phyloP scores from a whole-genome alignment of 2,888 invertebrate genomes.

The Ennomos fuscantarius region DNA sequence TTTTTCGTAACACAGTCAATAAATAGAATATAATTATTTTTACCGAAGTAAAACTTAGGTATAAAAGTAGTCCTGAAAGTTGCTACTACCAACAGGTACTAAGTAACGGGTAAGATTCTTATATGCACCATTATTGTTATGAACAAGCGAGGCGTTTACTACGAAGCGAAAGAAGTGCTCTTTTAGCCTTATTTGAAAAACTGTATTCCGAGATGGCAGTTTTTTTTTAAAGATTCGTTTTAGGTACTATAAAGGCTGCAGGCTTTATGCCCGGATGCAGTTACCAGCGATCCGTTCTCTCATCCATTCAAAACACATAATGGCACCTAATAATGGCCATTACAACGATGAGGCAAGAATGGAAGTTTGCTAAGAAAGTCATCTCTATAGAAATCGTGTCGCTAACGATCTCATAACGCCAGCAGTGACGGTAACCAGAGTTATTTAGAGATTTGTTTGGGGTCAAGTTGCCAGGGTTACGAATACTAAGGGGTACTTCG shows the following conservation, averaged over 20 bases:
- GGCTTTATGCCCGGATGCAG: constrained; percentile 21
- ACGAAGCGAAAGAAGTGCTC: no score
- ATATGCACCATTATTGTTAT: no score
- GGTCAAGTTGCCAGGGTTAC: constrained; percentile 18
- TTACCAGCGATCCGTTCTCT: constrained; percentile 20
- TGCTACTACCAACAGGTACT: no score
- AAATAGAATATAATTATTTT: no score
- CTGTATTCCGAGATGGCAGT: no score
- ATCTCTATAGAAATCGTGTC: constrained; percentile 21
- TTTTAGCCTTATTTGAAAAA: no score
- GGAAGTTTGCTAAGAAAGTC: constrained; percentile 15
- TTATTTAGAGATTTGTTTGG: constrained; percentile 26
- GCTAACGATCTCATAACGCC: constrained; percentile 26
- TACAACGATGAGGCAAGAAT: constrained; percentile 22
- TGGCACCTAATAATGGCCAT: constrained; percentile 22
- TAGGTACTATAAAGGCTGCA: constrained; percentile 8
- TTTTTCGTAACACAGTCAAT: no score
- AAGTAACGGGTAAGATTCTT: no score
- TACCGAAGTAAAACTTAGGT: no score
- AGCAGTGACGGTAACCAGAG: neutral
- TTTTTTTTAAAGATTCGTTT: constrained; percentile 2
- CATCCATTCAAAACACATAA: constrained; percentile 20
- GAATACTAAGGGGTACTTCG: constrained; percentile 5
- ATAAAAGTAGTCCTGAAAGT: no score
- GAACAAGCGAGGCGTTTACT: no score